Conservation (phyloP, 2,888 invertebrate species). For the Listrodromus nycthemerus region DNA sequence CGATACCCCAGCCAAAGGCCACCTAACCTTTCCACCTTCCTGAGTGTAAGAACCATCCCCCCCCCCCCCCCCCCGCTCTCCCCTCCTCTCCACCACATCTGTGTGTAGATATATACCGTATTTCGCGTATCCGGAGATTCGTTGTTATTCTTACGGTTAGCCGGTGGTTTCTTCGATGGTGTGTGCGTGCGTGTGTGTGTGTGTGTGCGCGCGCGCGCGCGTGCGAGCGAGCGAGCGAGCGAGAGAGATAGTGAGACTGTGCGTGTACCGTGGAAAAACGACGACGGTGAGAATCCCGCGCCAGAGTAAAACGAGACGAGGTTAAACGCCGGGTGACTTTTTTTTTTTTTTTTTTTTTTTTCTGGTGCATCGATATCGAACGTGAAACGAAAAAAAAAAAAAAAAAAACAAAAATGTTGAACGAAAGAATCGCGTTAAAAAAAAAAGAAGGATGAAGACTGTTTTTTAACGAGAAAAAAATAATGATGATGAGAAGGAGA, state of each 20-base stretch:
- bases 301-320: not conserved
- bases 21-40: not conserved
- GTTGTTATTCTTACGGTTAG: conserved; percentile 62
- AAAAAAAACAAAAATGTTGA: no score
- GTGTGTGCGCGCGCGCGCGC: not conserved
- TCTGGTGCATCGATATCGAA: conserved; percentile 71
- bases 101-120: conserved; percentile 42
- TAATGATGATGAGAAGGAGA: conserved; percentile 52
- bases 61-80: no score
- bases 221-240: not conserved
- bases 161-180: conserved; percentile 34
- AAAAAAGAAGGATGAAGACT: conserved; percentile 74
- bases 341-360: conserved; percentile 69
- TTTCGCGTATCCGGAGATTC: conserved; percentile 59
- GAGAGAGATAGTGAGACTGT: no score
- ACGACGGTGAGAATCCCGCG: conserved; percentile 8
- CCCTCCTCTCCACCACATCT: not conserved
- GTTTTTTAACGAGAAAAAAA: conserved; percentile 72
- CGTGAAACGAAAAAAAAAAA: no score
- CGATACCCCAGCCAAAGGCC: conserved; percentile 45
- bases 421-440: no score
- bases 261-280: conserved; percentile 11
- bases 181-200: not conserved
- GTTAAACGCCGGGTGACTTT: conserved; percentile 57
- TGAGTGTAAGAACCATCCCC: not conserved